Percentiles rank a stretch among this genome's conserved stretches.
These are phyloP conservation scores for Tuta absoluta DNA, from an alignment of 2,888 invertebrate species.

Conservation along the genomic window DNA sequence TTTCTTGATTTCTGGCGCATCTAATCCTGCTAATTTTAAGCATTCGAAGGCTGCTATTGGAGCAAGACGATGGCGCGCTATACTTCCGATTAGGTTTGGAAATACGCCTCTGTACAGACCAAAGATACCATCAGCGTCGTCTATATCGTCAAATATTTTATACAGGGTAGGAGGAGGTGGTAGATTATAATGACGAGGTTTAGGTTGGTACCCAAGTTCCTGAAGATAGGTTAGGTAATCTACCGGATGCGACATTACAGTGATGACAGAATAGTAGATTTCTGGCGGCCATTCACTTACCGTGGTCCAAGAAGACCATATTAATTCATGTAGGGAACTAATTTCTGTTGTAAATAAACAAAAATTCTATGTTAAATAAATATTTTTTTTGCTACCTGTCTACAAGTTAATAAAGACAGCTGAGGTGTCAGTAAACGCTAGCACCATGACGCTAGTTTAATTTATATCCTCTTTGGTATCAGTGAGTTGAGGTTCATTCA, in stretches of 20 bases:
- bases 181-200: slow-evolving; percentile 87
- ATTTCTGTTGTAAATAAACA: background rate
- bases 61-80: slow-evolving; percentile 81
- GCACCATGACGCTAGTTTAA: too few species aligned
- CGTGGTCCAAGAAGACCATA: background rate
- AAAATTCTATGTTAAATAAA: background rate
- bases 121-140: slow-evolving; percentile 86
- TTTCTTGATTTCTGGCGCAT: slow-evolving; percentile 45
- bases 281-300: slow-evolving; percentile 5
- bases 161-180: slow-evolving; percentile 84
- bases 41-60: slow-evolving; percentile 74
- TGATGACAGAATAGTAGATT: background rate
- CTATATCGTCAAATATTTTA: slow-evolving; percentile 41
- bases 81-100: slow-evolving; percentile 85
- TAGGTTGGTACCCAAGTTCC: slow-evolving; percentile 91
- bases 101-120: slow-evolving; percentile 89
- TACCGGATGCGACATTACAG: slow-evolving; percentile 84
- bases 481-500: too few species aligned
- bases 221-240: slow-evolving; percentile 89
- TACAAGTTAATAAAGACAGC: background rate
- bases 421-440: slow-evolving; percentile 7
- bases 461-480: too few species aligned
- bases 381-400: background rate
- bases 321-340: slow-evolving; percentile 2
- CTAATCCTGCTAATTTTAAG: slow-evolving; percentile 45